Conservation (phyloP, 2,888 invertebrate genomes). For the Dendrolimus houi region DNA sequence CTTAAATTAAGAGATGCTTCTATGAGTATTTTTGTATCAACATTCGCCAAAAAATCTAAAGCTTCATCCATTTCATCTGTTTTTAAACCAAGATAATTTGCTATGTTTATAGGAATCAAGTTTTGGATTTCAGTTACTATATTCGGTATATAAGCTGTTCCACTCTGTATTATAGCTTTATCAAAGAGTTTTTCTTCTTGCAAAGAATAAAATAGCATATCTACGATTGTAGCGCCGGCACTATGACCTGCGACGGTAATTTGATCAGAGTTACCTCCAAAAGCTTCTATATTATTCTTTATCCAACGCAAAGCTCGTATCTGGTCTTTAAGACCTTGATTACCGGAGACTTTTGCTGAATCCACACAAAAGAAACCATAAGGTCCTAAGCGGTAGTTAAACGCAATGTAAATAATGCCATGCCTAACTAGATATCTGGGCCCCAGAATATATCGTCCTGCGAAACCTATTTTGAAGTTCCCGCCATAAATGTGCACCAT, state of each 20-base stretch:
- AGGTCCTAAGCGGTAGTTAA: constrained; percentile 30
- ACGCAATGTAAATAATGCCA: constrained; percentile 19
- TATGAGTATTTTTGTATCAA: constrained; percentile 7
- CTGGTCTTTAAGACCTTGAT: constrained; percentile 30
- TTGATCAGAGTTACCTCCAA: constrained; percentile 23
- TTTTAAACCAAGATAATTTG: constrained; percentile 10
- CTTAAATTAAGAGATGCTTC: constrained; percentile 6
- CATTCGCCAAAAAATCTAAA: constrained; percentile 7
- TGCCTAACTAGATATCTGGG: constrained; percentile 24
- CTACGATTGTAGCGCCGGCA: constrained; percentile 16
- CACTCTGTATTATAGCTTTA: constrained; percentile 15
- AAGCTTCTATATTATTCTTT: constrained; percentile 22
- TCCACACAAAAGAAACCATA: constrained; percentile 36
- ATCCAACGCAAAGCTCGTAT: constrained; percentile 23
- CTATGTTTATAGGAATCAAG: constrained; percentile 7
- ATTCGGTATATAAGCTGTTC: constrained; percentile 7
- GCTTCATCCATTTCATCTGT: constrained; percentile 7
- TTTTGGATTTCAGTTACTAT: constrained; percentile 4
- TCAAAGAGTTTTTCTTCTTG: constrained; percentile 12
- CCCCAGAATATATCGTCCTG: constrained; percentile 17
- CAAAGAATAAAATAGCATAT: constrained; percentile 5
- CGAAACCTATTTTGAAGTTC: constrained; percentile 22
- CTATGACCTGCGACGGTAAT: constrained; percentile 25
- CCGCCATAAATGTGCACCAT: constrained; percentile 36
- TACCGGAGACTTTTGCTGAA: constrained; percentile 27